Conservation (phyloP, 2,888 invertebrate genomes). For the Dasypolia templi region DNA sequence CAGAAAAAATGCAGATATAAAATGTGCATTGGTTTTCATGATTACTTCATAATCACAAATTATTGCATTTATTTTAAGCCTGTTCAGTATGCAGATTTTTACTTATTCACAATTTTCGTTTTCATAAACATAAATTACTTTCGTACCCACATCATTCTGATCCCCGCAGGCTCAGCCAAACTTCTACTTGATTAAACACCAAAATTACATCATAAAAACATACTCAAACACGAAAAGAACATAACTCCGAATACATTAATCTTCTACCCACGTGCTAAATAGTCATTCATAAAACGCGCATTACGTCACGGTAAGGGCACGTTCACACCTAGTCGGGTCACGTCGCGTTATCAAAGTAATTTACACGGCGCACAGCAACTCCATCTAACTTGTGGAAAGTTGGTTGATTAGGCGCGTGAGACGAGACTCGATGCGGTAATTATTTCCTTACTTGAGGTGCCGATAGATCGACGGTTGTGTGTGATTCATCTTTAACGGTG, state of each 20-base stretch:
- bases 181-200: slow-evolving; percentile 17
- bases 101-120: neutral
- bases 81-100: neutral
- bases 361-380: slow-evolving; percentile 82
- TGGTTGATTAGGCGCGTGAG: slow-evolving; percentile 86
- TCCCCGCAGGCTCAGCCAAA: slow-evolving; percentile 7
- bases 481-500: slow-evolving; percentile 36
- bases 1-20: no score
- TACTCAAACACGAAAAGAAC: slow-evolving; percentile 20
- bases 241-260: slow-evolving; percentile 46
- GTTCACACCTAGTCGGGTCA: slow-evolving; percentile 80
- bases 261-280: slow-evolving; percentile 55
- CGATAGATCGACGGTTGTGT: slow-evolving; percentile 47
- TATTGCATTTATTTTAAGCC: no score
- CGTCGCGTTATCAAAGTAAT: slow-evolving; percentile 84
- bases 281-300: slow-evolving; percentile 56
- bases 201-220: slow-evolving; percentile 25
- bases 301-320: slow-evolving; percentile 70
- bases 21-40: no score
- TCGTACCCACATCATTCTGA: slow-evolving; percentile 2
- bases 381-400: slow-evolving; percentile 84
- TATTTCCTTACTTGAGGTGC: slow-evolving; percentile 67
- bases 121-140: slow-evolving; percentile 1
- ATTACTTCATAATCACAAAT: no score
- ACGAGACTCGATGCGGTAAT: slow-evolving; percentile 73